A percentile compares a stretch with the other conserved stretches of the same genome.
Evolutionary conservation across 2,888 invertebrate genomes (phyloP).

Genomic region (Pherbina coryleti): DNA sequence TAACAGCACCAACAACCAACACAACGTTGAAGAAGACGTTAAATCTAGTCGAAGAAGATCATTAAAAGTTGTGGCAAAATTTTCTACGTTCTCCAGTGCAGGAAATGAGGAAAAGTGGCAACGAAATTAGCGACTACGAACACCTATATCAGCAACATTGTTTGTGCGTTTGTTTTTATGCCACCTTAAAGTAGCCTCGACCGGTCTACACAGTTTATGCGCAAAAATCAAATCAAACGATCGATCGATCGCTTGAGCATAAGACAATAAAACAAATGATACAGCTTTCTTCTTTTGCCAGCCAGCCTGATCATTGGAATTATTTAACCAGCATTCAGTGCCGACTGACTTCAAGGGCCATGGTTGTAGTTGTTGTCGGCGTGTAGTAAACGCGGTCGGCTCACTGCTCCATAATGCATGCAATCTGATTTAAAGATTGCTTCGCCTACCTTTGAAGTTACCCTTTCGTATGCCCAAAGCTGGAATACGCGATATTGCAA

Average conservation of each 20-base stretch:
- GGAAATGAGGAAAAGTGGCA: conserved; percentile 13
- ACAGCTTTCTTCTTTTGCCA: background rate
- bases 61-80: background rate
- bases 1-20: background rate
- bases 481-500: conserved; percentile 9
- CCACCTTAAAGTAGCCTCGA: conserved; percentile 16
- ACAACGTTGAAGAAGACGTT: background rate
- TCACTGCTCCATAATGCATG: background rate
- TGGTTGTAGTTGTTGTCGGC: too few relatives aligned
- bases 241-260: conserved; percentile 25
- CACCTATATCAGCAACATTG: background rate
- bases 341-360: background rate
- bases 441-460: conserved; percentile 28
- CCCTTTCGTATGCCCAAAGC: background rate
- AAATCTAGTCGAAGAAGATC: conserved; percentile 2
- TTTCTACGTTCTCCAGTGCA: conserved; percentile 7
- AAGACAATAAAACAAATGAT: conserved; percentile 6
- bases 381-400: too few relatives aligned
- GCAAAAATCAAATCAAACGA: conserved; percentile 29
- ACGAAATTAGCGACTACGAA: background rate
- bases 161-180: too few relatives aligned
- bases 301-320: background rate
- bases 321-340: too few relatives aligned
- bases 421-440: conserved; percentile 27
- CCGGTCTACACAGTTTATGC: background rate